A percentile compares a stretch with the other conserved stretches of the same genome.
These are phyloP conservation scores for Rhamphomyia laevipes DNA, from an alignment of 2,888 invertebrate genomes.

Conservation along the genomic window DNA sequence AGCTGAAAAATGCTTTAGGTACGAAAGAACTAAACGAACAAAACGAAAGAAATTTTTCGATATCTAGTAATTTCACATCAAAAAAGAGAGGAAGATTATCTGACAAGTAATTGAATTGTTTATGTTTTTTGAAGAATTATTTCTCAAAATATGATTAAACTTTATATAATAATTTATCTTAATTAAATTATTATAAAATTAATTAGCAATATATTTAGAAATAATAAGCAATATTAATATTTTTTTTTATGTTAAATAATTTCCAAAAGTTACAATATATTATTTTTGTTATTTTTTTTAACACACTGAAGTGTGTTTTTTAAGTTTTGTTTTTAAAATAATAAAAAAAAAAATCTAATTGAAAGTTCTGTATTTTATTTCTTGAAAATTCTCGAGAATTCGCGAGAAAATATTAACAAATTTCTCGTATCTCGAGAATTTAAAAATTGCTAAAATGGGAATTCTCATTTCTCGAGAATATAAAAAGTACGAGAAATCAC, in stretches of 20 bases:
- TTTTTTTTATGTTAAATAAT: not conserved
- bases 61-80: not conserved
- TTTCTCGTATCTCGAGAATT: not conserved
- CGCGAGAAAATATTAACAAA: not conserved
- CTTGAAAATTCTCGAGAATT: not conserved
- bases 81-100: slow-evolving; percentile 1
- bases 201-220: no score
- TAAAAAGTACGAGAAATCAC: not conserved
- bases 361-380: no score
- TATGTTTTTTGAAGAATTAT: slow-evolving; percentile 1
- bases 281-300: not conserved
- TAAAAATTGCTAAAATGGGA: not conserved
- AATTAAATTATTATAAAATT: no score
- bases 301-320: not conserved
- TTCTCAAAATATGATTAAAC: not conserved
- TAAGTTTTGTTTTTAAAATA: not conserved
- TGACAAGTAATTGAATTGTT: not conserved
- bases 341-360: no score
- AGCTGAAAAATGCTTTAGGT: not conserved
- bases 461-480: slow-evolving; percentile 1
- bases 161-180: no score
- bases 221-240: no score
- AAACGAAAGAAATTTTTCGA: not conserved
- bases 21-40: not conserved
- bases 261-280: not conserved